phyloP scores from a whole-genome alignment of 2,797 vertebrate genomes.

The Phalanger gymnotis region DNA sequence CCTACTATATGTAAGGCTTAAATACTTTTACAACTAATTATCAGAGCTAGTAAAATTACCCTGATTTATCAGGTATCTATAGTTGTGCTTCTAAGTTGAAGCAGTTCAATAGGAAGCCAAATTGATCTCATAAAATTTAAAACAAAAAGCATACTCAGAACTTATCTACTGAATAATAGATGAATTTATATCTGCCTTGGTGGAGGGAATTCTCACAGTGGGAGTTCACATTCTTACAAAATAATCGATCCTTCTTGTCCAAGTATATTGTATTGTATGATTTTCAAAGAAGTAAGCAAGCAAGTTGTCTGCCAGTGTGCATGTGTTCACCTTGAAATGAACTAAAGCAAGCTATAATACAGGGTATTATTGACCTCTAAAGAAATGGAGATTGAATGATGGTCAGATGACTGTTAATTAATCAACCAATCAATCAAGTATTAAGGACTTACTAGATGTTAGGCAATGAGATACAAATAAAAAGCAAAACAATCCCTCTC shows the following conservation, averaged over 20 bases:
- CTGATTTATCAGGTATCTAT: neutral
- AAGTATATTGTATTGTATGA: neutral
- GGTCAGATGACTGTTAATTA: neutral
- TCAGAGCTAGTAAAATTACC: neutral
- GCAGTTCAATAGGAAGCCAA: neutral
- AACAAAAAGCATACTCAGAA: neutral
- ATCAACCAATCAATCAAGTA: neutral
- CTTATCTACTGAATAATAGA: neutral
- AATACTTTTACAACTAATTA: neutral
- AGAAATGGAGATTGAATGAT: neutral
- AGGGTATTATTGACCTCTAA: neutral
- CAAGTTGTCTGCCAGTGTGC: neutral
- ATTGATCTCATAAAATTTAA: neutral
- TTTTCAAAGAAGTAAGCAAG: neutral
- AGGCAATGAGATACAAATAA: neutral
- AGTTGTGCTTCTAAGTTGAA: neutral
- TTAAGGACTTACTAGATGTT: neutral
- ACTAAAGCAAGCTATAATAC: neutral
- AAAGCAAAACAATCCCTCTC: neutral
- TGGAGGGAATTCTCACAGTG: neutral
- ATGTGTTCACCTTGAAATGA: neutral
- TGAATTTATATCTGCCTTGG: neutral
- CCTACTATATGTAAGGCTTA: neutral
- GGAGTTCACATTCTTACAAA: neutral
- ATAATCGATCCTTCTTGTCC: neutral